Conservation (phyloP, 2,888 invertebrate genomes). For the Erpobdella octoculata region DNA sequence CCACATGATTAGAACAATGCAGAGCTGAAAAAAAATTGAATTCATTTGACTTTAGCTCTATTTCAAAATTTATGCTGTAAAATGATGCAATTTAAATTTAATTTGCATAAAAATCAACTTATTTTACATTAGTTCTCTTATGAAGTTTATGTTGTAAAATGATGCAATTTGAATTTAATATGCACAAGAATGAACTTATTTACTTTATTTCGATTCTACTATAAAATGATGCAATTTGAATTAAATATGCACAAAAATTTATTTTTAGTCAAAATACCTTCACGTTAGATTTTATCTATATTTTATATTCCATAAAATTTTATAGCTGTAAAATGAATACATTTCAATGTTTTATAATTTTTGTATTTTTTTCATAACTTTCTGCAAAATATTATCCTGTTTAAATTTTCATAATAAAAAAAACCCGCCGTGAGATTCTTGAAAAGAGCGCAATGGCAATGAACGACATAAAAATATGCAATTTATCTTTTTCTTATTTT, state of each 20-base stretch:
- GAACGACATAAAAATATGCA: not conserved
- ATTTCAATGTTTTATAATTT: not conserved
- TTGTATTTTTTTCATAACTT: not conserved
- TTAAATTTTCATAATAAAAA: too few species aligned
- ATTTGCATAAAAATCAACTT: not conserved
- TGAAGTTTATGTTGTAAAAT: not conserved
- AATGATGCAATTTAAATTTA: not conserved
- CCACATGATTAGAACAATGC: not conserved
- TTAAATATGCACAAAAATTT: too few species aligned
- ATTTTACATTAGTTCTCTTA: too few species aligned
- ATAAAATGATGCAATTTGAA: not conserved
- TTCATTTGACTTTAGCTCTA: too few species aligned
- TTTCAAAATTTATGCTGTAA: not conserved
- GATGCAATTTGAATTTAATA: not conserved
- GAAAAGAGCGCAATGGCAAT: not conserved
- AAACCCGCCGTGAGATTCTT: too few species aligned
- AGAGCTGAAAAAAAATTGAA: too few species aligned
- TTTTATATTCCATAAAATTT: too few species aligned
- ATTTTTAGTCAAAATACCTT: too few species aligned
- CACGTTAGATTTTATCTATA: too few species aligned
- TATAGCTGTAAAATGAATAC: not conserved
- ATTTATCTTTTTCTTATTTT: constrained; percentile 4
- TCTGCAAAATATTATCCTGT: not conserved
- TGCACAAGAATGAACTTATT: too few species aligned
- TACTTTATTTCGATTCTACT: not conserved